A percentile compares a stretch with the other conserved stretches of the same genome.
These are phyloP conservation scores for Equus przewalskii DNA, from an alignment of 2,113 vertebrate species.

Conservation along the genomic window DNA sequence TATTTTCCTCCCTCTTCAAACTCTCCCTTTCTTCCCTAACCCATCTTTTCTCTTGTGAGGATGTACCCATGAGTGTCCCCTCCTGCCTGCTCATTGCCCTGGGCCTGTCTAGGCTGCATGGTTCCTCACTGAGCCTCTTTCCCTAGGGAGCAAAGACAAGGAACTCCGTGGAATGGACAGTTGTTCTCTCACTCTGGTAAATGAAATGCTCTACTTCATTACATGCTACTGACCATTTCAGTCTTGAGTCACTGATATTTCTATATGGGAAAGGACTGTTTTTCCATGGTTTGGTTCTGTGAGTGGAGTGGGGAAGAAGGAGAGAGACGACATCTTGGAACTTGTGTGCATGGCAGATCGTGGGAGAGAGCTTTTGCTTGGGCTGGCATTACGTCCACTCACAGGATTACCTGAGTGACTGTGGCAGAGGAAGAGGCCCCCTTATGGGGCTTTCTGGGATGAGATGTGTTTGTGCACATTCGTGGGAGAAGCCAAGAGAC, in stretches of 20 bases:
- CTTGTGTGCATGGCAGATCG: background rate
- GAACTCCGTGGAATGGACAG: background rate
- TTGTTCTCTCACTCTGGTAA: background rate
- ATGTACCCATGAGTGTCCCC: accelerated
- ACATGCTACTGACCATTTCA: background rate
- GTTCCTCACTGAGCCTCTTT: background rate
- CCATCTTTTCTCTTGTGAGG: background rate
- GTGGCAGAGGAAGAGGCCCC: background rate
- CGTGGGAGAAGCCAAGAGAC: background rate
- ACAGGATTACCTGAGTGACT: background rate
- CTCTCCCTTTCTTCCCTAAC: background rate
- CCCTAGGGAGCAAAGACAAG: background rate
- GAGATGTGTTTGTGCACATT: background rate
- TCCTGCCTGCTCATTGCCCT: too few relatives aligned
- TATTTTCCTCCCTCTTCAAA: background rate
- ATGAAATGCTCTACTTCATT: background rate
- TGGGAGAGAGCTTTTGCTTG: background rate
- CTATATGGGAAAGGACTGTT: background rate
- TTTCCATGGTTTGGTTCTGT: background rate
- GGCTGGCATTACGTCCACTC: background rate
- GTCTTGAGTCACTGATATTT: background rate
- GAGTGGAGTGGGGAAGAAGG: background rate
- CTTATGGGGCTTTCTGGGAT: background rate
- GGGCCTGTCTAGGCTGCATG: background rate
- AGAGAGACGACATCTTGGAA: background rate